A percentile compares a stretch with the other conserved stretches of the same genome.
Conservation (phyloP, 2,888 invertebrate species). For the Aspidiotus rigidus region DNA sequence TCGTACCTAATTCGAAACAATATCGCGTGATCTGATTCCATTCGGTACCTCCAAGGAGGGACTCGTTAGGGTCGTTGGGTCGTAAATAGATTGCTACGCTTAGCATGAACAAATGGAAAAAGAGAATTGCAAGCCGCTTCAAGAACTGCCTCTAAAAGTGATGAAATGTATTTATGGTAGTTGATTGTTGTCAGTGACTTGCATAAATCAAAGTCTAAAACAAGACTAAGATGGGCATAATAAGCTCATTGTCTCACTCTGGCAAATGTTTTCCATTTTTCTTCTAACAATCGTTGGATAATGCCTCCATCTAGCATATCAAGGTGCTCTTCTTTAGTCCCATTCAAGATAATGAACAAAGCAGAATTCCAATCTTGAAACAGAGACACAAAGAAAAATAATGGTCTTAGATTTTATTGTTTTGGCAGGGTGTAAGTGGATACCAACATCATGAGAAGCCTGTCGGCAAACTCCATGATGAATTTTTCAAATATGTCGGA, state of each 20-base stretch:
- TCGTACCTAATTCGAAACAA: constrained; percentile 73
- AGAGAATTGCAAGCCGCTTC: constrained; percentile 77
- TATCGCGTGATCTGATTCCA: constrained; percentile 51
- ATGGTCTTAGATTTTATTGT: background rate
- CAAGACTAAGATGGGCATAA: background rate
- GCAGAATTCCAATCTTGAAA: constrained; percentile 92
- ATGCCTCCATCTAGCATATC: constrained; percentile 99
- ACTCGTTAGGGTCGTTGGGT: constrained; percentile 56
- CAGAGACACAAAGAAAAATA: background rate
- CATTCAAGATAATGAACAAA: constrained; percentile 91
- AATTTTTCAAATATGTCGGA: too few species aligned
- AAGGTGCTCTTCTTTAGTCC: constrained; percentile 93
- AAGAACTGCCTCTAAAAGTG: constrained; percentile 73
- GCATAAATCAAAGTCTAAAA: background rate
- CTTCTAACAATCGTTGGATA: constrained; percentile 89
- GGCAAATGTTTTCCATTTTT: constrained; percentile 99
- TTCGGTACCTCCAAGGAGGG: constrained; percentile 49
- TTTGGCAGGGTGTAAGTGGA: too few species aligned
- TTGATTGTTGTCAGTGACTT: background rate
- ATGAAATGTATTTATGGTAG: background rate
- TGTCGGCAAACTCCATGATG: too few species aligned
- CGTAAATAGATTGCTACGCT: constrained; percentile 86
- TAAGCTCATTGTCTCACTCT: constrained; percentile 52
- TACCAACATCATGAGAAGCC: too few species aligned
- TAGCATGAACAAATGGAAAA: constrained; percentile 75